These are phyloP conservation scores for Tetraodon nigroviridis DNA, from an alignment of 2,113 vertebrate genomes.

Conservation along the genomic window DNA sequence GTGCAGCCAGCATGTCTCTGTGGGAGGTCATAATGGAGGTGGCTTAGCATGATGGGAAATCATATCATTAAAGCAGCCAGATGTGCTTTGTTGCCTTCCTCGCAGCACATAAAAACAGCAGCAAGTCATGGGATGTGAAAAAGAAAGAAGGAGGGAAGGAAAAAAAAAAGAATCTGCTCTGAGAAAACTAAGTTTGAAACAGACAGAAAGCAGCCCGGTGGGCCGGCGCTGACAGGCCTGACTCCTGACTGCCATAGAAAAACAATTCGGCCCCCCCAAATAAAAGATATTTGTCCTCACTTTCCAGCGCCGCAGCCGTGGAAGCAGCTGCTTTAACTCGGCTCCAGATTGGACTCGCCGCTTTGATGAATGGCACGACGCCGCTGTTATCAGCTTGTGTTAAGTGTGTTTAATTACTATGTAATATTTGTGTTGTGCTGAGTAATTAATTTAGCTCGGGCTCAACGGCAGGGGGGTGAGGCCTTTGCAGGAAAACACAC, in stretches of 20 bases:
- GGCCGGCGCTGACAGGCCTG: conserved; percentile 64
- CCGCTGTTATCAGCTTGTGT: conserved; percentile 49
- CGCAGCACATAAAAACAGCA: conserved; percentile 67
- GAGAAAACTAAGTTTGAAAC: conserved; percentile 67
- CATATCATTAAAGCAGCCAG: conserved; percentile 74
- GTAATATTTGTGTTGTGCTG: conserved; percentile 63
- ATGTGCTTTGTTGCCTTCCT: conserved; percentile 70
- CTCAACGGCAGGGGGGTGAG: conserved; percentile 44
- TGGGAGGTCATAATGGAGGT: conserved; percentile 73
- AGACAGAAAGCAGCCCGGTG: conserved; percentile 66
- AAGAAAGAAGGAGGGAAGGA: conserved; percentile 18
- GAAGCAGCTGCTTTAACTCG: conserved; percentile 21
- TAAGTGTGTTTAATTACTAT: conserved; percentile 63
- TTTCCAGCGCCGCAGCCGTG: conserved; percentile 44
- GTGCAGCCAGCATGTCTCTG: conserved; percentile 68
- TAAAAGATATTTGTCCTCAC: conserved; percentile 58
- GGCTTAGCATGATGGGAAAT: conserved; percentile 73
- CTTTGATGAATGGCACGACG: conserved; percentile 40
- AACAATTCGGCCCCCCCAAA: conserved; percentile 56
- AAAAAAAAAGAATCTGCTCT: conserved; percentile 31
- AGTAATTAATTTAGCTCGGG: conserved; percentile 66
- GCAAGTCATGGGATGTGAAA: conserved; percentile 68
- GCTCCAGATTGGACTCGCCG: conserved; percentile 33
- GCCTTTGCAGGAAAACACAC: conserved; percentile 20
- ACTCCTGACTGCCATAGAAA: conserved; percentile 68